A percentile compares a stretch with the other conserved stretches of the same genome.
These are phyloP conservation scores for Podilymbus podiceps DNA, from an alignment of 2,113 vertebrate genomes.

Conservation along the genomic window DNA sequence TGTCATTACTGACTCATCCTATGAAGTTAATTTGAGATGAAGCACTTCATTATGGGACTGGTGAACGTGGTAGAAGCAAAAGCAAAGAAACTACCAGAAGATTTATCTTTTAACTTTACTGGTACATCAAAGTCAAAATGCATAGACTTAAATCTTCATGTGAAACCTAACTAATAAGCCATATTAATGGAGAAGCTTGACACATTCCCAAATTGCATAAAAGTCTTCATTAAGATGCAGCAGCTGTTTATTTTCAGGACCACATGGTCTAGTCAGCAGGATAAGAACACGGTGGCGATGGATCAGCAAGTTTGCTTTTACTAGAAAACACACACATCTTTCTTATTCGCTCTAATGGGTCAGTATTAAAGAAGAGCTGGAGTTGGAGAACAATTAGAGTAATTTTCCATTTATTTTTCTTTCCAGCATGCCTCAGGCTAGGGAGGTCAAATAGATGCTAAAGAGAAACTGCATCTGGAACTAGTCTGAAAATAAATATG, in stretches of 20 bases:
- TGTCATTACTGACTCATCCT: background rate
- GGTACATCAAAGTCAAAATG: background rate
- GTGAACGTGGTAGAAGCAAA: background rate
- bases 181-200: background rate
- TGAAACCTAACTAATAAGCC: background rate
- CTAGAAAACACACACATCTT: background rate
- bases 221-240: slow-evolving; percentile 28
- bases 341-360: background rate
- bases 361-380: background rate
- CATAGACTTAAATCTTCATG: background rate
- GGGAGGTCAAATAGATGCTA: slow-evolving; percentile 20
- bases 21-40: slow-evolving; percentile 3
- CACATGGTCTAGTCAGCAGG: slow-evolving; percentile 28
- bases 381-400: slow-evolving; percentile 36
- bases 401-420: slow-evolving; percentile 37
- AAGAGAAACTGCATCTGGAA: slow-evolving; percentile 32
- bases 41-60: background rate
- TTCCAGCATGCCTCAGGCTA: background rate
- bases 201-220: background rate
- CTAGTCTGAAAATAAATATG: slow-evolving; percentile 24
- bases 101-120: background rate
- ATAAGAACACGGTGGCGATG: background rate
- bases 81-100: background rate
- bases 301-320: slow-evolving; percentile 31
- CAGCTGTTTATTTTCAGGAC: slow-evolving; percentile 41